Evolutionary conservation across 2,113 vertebrate species (phyloP), one percentile per base, ranked within the genome.

Genomic region (Monopterus albus): DNA sequence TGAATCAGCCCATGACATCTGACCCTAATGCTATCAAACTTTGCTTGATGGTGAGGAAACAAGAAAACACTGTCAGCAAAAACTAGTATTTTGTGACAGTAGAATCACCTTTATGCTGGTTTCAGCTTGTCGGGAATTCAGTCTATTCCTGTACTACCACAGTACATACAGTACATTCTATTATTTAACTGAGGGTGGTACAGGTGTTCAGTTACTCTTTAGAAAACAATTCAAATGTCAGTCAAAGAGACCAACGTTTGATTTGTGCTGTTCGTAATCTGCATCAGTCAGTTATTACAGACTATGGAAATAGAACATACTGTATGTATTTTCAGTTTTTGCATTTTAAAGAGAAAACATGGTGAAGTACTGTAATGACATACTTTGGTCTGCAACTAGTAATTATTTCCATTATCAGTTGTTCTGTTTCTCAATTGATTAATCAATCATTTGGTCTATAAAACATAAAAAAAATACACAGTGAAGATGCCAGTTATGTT

Each of bases 1-100:
- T 40, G 45, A 35, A 50, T 47, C 36, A 62, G 56, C 67, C 28
- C 55, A 28, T 86, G 81, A 83, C 81, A 83, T 87, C 57, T 85
- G 73, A 87, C 61, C 63, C 80, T 7, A 21, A n/a, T 15, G 60
- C 55, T 63, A 64, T 78, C 50, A 46, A 42, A 62, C 59, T 59
- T 79, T 15, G 23, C 28, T 40, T 26, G 46, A 28, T 62, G 45
- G 60, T 58, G 63, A 6, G 55, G 39, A 69, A 58, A n/a, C n/a
- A n/a, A n/a, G n/a, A 14, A 35, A 64, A 57, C 2, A 39, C 29
- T 64, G 43, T 42, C 43, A 72, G 35, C 28, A 63, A 6, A 1
- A 69, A 38, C 50, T 57, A 13, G 72, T 58, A 38, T 63, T 42
- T 52, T n/a, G 71, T n/a, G n/a, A n/a, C n/a, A n/a, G n/a, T n/a